Conservation (phyloP, 2,888 invertebrate genomes). For the Anorthoa munda region DNA sequence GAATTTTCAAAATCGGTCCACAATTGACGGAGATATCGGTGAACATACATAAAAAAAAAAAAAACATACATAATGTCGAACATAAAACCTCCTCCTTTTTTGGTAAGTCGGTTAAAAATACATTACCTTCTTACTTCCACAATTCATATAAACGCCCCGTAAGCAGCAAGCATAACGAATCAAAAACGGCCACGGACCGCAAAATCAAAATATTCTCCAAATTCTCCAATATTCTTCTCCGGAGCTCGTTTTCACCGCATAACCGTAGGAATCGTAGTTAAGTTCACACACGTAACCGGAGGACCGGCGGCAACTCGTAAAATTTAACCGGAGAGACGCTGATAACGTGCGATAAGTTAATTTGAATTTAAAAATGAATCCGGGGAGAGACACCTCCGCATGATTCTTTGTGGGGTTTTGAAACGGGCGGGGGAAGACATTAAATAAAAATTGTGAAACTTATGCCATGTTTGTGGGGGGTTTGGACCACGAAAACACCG, state of each 20-base stretch:
- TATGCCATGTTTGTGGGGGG: no score
- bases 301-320: constrained; percentile 60
- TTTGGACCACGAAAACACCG: no score
- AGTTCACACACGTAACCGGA: constrained; percentile 52
- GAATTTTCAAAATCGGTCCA: no score
- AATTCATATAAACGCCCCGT: background rate
- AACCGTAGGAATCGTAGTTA: constrained; percentile 39
- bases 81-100: no score
- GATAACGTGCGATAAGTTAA: constrained; percentile 71
- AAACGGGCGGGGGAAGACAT: background rate
- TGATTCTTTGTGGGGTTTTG: constrained; percentile 46
- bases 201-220: constrained; percentile 29
- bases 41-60: no score
- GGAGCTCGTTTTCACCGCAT: constrained; percentile 46
- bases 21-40: no score
- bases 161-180: constrained; percentile 4
- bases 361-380: constrained; percentile 75
- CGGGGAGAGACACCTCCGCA: constrained; percentile 58
- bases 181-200: constrained; percentile 11
- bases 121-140: background rate
- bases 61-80: no score
- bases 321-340: constrained; percentile 62
- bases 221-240: constrained; percentile 37
- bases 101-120: no score
- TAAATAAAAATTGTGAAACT: no score